phyloP scores from a whole-genome alignment of 2,797 vertebrate genomes.

The Mus minutoides region DNA sequence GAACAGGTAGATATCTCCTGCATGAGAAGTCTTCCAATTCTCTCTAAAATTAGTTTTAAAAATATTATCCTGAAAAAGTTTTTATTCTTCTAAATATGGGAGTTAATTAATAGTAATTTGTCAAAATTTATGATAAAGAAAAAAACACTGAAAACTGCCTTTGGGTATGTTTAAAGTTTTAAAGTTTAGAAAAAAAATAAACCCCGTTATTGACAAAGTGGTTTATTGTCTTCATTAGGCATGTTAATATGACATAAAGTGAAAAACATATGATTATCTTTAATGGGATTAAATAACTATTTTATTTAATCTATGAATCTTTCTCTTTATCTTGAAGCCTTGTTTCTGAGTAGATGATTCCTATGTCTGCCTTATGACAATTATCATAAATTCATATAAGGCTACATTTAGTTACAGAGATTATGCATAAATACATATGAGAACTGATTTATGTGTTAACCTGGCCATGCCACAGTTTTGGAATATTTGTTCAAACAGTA shows the following conservation, averaged over 20 bases:
- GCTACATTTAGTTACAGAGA: neutral
- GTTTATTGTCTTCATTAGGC: neutral
- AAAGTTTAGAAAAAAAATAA: neutral
- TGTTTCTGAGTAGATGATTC: neutral
- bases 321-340: neutral
- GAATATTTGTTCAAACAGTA: neutral
- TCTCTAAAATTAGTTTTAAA: neutral
- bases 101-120: neutral
- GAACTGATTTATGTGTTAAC: neutral
- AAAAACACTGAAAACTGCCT: neutral
- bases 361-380: neutral
- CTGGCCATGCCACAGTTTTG: neutral
- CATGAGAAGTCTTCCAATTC: neutral
- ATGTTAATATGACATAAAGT: neutral
- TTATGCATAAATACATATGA: neutral
- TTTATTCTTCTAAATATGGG: neutral
- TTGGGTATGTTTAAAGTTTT: neutral
- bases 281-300: neutral
- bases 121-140: neutral
- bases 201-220: neutral
- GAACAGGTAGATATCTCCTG: neutral
- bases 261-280: neutral
- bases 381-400: neutral
- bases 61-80: neutral
- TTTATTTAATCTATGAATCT: neutral